Evolutionary conservation across 2,113 vertebrate genomes (phyloP).

Genomic region (Megaptera novaeangliae): DNA sequence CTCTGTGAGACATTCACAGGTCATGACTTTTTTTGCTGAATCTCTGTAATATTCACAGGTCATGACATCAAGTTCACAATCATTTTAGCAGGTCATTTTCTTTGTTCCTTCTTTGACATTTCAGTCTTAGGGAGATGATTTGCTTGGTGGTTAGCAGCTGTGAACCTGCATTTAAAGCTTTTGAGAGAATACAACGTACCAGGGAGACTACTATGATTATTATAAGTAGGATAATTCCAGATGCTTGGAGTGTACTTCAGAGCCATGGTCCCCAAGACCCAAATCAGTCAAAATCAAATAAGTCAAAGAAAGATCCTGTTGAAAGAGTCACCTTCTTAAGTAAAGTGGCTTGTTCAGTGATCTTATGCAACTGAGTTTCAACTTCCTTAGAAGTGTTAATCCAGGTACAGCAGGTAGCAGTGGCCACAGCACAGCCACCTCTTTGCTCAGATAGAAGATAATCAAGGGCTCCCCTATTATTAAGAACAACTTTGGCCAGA

Average conservation of each 20-base stretch:
- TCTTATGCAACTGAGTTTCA: background rate
- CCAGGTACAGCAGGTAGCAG: background rate
- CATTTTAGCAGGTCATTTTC: background rate
- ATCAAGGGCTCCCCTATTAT: background rate
- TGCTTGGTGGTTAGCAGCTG: background rate
- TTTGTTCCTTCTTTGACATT: background rate
- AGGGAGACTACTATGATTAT: background rate
- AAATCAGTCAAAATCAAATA: background rate
- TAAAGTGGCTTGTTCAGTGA: background rate
- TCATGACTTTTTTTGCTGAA: background rate
- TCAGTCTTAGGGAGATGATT: background rate
- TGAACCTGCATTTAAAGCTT: background rate
- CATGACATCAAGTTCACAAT: background rate
- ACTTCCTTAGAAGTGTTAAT: background rate
- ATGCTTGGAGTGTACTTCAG: background rate
- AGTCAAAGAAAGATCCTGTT: background rate
- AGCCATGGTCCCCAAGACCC: background rate
- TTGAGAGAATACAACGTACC: background rate
- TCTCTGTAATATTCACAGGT: background rate
- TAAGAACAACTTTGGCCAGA: background rate
- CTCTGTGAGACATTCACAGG: background rate
- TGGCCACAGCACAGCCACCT: background rate
- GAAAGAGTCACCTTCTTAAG: background rate
- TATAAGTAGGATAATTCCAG: background rate
- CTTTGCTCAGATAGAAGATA: background rate